Percentiles rank a stretch among this genome's conserved stretches.
phyloP scores from a whole-genome alignment of 1,140 invertebrate genomes.

The Drosophila sulfurigaster region DNA sequence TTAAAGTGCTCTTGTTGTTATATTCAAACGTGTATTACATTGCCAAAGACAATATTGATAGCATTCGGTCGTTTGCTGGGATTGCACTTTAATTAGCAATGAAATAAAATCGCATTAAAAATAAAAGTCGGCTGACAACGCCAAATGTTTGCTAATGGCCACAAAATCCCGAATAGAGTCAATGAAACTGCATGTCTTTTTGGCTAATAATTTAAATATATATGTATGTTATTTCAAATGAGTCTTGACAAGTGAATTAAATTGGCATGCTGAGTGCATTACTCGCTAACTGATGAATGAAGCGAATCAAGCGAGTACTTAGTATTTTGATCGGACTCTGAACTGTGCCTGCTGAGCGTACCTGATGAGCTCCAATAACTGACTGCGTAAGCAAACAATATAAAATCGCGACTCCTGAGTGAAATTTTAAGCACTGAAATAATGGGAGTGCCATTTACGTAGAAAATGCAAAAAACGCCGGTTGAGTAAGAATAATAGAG shows the following conservation, averaged over 20 bases:
- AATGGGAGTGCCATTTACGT: conserved; percentile 9
- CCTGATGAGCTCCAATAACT: conserved; percentile 6
- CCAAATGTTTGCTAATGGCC: conserved; percentile 60
- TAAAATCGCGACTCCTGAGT: not conserved
- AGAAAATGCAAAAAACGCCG: conserved; percentile 1
- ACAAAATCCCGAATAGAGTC: conserved; percentile 22
- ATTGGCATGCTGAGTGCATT: conserved; percentile 64
- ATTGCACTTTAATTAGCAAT: conserved; percentile 41
- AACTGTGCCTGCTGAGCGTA: conserved; percentile 9
- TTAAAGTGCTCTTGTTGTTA: too few relatives aligned
- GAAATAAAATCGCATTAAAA: conserved; percentile 73
- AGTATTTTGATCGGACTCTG: conserved; percentile 1
- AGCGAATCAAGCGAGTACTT: conserved; percentile 8
- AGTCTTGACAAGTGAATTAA: not conserved
- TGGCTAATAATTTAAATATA: conserved; percentile 54
- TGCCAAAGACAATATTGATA: not conserved
- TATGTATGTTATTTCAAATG: too few relatives aligned
- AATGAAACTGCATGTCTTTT: conserved; percentile 40
- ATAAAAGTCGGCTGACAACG: conserved; percentile 50
- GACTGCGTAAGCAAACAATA: not conserved
- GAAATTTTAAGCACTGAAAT: conserved; percentile 1
- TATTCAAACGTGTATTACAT: not conserved
- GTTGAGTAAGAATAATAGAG: not conserved
- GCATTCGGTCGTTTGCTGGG: not conserved
- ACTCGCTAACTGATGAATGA: conserved; percentile 27